Base-by-base conservation (phyloP, 1,140 invertebrate species). In the Sinonovacula constricta region DNA sequence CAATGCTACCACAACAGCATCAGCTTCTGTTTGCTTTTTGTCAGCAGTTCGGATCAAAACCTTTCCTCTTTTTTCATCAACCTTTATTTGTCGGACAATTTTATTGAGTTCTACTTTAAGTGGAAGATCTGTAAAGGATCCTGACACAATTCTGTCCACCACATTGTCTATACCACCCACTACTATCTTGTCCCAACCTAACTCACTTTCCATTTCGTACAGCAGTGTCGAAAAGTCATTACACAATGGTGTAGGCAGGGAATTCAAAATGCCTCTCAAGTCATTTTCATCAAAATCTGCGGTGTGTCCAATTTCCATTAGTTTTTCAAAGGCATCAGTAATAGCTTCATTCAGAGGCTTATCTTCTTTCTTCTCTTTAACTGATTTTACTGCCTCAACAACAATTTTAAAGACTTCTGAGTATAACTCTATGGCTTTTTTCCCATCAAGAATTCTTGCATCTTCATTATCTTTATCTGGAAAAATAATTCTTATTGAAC, bases 1-100 rank as follows among this genome's bases (percentile, higher is more conserved):
- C 15, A 87, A 81, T 12, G 86, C 85, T 31, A 87, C 78, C 24
- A 87, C 62, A 45, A 87, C 83, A 26, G 76, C 59, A 81, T 87
- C 86, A 57, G 81, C 85, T 3, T 51, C 14, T 0, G 77, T 53
- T 30, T 86, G 85, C 12, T 69, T 69, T 24, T 82, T 72, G 76
- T 84, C 86, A 15, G 26, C 66, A 22, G 81, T 78, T 15, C 86
- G 49, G 2, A 87, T 53, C 14, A 83, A 3, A 34, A 87, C 81
- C 68, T 85, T 82, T 14, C 70, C 53, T n/a, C 69, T 66, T 49
- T 69, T 56, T 26, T 69, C 49, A 60, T 84, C 81, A 1, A 87
- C 53, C 59, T 86, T 79, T n/a, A 87, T 79, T 45, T 87, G 83
- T 39, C 83, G 49, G 4, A 83, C 84, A n/a, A 80, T 75, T 59